A percentile compares a stretch with the other conserved stretches of the same genome.
phyloP scores from a whole-genome alignment of 2,888 invertebrate species.

The Ctenicera cuprea region DNA sequence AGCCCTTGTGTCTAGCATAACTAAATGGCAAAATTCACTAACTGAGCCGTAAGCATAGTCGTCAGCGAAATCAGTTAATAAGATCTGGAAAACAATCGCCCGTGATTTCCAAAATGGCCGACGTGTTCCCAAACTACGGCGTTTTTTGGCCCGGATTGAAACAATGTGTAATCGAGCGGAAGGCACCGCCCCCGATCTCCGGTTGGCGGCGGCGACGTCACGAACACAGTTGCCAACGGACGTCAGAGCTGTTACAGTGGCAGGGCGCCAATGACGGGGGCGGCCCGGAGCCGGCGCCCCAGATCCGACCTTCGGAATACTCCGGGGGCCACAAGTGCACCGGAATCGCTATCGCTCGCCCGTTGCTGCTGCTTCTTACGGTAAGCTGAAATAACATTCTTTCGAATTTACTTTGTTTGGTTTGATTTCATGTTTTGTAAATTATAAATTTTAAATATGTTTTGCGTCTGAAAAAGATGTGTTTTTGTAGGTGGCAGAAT shows the following conservation, averaged over 20 bases:
- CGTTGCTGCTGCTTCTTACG: constrained; percentile 58
- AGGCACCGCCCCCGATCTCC: constrained; percentile 57
- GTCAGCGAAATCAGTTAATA: constrained; percentile 71
- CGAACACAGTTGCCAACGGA: constrained; percentile 66
- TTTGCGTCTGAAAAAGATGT: constrained; percentile 3
- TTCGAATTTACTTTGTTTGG: neutral
- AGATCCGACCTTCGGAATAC: constrained; percentile 74
- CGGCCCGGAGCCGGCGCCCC: constrained; percentile 75
- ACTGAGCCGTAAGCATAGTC: constrained; percentile 53
- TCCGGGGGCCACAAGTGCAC: constrained; percentile 70
- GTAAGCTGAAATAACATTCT: constrained; percentile 52
- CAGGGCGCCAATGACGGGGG: constrained; percentile 73
- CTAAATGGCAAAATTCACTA: constrained; percentile 45
- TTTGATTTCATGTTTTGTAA: neutral
- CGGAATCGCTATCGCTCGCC: constrained; percentile 63
- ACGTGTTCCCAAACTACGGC: constrained; percentile 54
- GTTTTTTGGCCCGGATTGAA: constrained; percentile 65
- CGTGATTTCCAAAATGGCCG: constrained; percentile 72
- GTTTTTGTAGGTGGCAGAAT: constrained; percentile 49
- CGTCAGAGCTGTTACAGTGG: constrained; percentile 68
- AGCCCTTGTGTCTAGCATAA: constrained; percentile 19
- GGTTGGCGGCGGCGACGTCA: constrained; percentile 61
- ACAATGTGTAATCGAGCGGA: constrained; percentile 67
- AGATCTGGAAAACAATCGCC: constrained; percentile 72
- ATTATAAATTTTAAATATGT: neutral